Conservation (phyloP, 1,140 invertebrate species). For the Bombus superbus region DNA sequence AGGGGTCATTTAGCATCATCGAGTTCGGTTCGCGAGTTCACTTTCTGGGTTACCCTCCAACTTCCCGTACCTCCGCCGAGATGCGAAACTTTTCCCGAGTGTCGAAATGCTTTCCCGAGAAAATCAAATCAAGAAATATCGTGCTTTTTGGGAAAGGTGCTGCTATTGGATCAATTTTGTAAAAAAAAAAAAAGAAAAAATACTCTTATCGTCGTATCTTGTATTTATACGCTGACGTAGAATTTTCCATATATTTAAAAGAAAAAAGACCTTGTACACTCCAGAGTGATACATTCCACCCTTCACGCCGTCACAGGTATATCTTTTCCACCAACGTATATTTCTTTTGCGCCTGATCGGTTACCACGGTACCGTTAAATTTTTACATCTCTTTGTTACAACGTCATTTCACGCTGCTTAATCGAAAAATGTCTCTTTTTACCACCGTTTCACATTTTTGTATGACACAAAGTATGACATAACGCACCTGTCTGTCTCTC, state of each 20-base stretch:
- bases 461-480: too few relatives aligned
- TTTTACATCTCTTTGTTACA: neutral
- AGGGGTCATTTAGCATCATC: neutral
- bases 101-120: too few relatives aligned
- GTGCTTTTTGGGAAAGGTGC: too few relatives aligned
- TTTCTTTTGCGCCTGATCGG: neutral
- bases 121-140: neutral
- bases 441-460: too few relatives aligned
- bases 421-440: neutral
- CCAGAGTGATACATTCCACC: too few relatives aligned
- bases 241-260: too few relatives aligned
- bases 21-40: slow-evolving; percentile 10
- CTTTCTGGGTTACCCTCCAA: neutral
- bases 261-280: too few relatives aligned
- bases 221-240: too few relatives aligned
- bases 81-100: neutral
- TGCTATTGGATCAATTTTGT: too few relatives aligned
- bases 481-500: too few relatives aligned
- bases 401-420: neutral
- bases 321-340: neutral
- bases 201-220: too few relatives aligned
- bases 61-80: neutral
- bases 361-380: neutral
- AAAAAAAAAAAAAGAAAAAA: too few relatives aligned
- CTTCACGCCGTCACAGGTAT: neutral